phyloP scores from a whole-genome alignment of 2,888 invertebrate genomes.

The Rugalucina vietnamica region DNA sequence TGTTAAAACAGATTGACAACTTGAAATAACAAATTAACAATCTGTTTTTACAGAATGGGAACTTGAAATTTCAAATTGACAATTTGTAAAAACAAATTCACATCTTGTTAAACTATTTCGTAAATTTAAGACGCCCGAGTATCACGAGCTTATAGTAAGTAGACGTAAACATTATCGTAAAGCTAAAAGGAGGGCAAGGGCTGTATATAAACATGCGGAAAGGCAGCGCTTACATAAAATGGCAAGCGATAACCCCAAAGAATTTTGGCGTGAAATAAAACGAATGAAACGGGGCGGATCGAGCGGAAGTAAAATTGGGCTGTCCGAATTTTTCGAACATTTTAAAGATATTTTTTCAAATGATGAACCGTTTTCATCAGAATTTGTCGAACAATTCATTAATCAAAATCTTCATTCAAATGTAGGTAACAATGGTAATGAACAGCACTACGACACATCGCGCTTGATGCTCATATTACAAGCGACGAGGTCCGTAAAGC shows the following conservation, averaged over 20 bases:
- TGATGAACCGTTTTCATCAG: neutral
- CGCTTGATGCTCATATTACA: too few relatives aligned
- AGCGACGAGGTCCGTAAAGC: too few relatives aligned
- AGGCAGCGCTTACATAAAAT: slow-evolving; percentile 11
- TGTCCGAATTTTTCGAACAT: neutral
- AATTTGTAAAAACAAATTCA: too few relatives aligned
- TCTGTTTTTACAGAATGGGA: too few relatives aligned
- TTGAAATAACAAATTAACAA: too few relatives aligned
- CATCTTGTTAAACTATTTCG: slow-evolving; percentile 14
- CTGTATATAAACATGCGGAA: neutral
- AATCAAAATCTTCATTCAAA: neutral
- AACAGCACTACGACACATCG: too few relatives aligned
- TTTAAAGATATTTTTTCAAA: slow-evolving; percentile 6
- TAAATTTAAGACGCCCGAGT: neutral
- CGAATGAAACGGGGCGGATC: neutral
- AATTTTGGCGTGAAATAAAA: slow-evolving; percentile 16
- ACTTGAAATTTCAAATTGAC: too few relatives aligned
- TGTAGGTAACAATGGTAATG: neutral
- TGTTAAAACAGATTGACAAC: too few relatives aligned
- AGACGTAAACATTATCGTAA: slow-evolving; percentile 9
- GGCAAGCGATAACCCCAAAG: neutral
- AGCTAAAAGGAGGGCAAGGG: slow-evolving; percentile 3
- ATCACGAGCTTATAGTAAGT: neutral
- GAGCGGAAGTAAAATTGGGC: neutral
- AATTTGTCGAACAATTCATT: neutral